Base-by-base conservation (phyloP, 2,113 vertebrate genomes). In the Pleuronectes platessa region DNA sequence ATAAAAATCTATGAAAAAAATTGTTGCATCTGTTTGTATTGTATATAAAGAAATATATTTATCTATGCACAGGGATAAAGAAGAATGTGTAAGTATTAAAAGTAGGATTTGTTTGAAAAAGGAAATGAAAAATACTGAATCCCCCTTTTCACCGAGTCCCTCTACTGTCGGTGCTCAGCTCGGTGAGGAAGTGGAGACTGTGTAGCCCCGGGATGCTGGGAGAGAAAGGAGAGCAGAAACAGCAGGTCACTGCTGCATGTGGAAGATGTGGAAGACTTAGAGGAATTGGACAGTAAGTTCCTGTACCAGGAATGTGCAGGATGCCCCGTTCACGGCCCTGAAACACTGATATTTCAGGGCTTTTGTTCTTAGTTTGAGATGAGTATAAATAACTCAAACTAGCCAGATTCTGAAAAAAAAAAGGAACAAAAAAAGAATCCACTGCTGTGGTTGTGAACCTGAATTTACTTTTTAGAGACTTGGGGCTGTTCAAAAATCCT, bases 1-100 rank as follows among this genome's bases (percentile, higher is more conserved):
- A 61, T 82, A 82, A 79, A 74, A 76, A 31, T 9, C 6, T 21
- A 71, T 84, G 83, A 75, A 74, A 49, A 5, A 11, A 53, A 60
- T 18, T 65, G 73, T 78, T 72, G 12, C 59, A 76, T 13, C 11
- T 87, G 88, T 88, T 82, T 86, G 71, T 89, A 84, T 80, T 92
- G 83, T 90, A 84, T 51, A 90, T 81, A 91, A 61, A 76, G 9
- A 74, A 56, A 68, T 37, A 61, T 47, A 78, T 74, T 62, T 70
- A 80, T 79, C 42, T 88, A 82, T 90, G 82, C 87, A 91, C 69
- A 81, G 68, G 85, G 23, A 68, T 26, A 68, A 70, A 61, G 35
- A 6, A n/a, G 63, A 64, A 40, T 0, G 74, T 71, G 26, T 71
- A 58, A 72, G 55, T 58, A 2, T 37, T 61, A 17, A 56, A 69